A percentile compares a stretch with the other conserved stretches of the same genome.
Evolutionary conservation across 2,113 vertebrate species (phyloP).

Genomic region (Psittacula cyanocephala): DNA sequence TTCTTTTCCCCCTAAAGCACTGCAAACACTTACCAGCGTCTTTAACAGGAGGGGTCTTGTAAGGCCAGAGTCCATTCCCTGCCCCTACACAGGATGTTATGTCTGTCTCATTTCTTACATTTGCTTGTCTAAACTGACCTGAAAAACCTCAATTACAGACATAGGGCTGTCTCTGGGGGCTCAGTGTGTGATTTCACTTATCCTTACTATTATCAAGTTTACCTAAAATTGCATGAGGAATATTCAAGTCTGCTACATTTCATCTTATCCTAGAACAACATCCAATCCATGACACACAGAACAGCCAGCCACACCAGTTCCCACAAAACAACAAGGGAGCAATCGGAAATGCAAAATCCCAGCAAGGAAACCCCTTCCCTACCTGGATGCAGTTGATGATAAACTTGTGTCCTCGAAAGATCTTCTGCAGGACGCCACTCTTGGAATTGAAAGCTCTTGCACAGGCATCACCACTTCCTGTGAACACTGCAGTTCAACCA

Average conservation of each 20-base stretch:
- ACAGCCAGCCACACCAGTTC: not conserved
- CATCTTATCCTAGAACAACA: not conserved
- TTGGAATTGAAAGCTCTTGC: slow-evolving; percentile 80
- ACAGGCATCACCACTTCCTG: slow-evolving; percentile 80
- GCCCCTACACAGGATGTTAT: not conserved
- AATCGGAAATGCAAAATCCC: not conserved
- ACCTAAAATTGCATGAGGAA: not conserved
- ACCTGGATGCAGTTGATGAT: slow-evolving; percentile 86
- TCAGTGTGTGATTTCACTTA: not conserved
- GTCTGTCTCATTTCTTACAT: not conserved
- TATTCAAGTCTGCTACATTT: not conserved
- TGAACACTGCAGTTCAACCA: slow-evolving; percentile 76
- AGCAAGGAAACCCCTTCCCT: not conserved
- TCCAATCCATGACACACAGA: not conserved
- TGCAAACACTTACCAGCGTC: not conserved
- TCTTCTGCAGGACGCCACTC: slow-evolving; percentile 75
- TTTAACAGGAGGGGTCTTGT: not conserved
- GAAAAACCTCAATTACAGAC: not conserved
- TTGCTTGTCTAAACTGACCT: not conserved
- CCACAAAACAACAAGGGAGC: not conserved
- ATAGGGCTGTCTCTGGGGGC: not conserved
- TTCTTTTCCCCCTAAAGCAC: not conserved
- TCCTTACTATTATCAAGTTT: not conserved
- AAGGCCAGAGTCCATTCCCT: not conserved
- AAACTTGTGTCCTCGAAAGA: slow-evolving; percentile 81